Evolutionary conservation across 1,140 invertebrate genomes (phyloP), one percentile per base, ranked within the genome.

Genomic region (Drosophila pseudoobscura): DNA sequence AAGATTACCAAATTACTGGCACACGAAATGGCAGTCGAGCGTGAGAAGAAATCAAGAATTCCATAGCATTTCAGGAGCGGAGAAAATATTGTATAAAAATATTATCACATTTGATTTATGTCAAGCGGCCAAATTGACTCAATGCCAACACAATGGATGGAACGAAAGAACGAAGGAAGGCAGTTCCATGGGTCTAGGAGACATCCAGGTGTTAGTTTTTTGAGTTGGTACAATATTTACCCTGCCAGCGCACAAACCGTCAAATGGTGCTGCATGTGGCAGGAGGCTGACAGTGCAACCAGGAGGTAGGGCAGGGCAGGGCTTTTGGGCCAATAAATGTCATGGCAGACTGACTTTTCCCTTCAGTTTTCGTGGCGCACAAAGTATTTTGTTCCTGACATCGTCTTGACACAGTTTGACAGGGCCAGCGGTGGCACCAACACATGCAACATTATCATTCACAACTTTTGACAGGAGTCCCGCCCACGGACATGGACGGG

Each of bases 81-180:
- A 24, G 15, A 17, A 55, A 69, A 52, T 31, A 49, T 39, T 39
- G 11, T 13, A 39, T 39, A 39, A 65, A 69, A 70, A 70, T 70
- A 59, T 63, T 56, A 65, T 70, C 66, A 71, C 73, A 80, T 76
- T 80, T 80, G 78, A 80, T 80, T 80, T 80, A 39, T 76, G 78
- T 76, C 68, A 58, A 49, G 35, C 31, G n/a, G 35, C 35, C 46
- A 71, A 63, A 71, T 71, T 53, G 63, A 24, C 57, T 47, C 65
- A 64, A 60, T 29, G 47, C 47, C 51, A 78, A 63, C 54, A 70
- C 13, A 39, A 39, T 39, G 35, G 56, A 26, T 53, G 46, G 6
- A 53, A 58, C 20, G 56, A 53, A 39, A 3, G 31, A 9, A 35
- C 8, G 35, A 13, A 39, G 35, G 35, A 39, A 11, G 35, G 11